phyloP scores from a whole-genome alignment of 2,888 invertebrate species.

The Emmelina monodactyla region DNA sequence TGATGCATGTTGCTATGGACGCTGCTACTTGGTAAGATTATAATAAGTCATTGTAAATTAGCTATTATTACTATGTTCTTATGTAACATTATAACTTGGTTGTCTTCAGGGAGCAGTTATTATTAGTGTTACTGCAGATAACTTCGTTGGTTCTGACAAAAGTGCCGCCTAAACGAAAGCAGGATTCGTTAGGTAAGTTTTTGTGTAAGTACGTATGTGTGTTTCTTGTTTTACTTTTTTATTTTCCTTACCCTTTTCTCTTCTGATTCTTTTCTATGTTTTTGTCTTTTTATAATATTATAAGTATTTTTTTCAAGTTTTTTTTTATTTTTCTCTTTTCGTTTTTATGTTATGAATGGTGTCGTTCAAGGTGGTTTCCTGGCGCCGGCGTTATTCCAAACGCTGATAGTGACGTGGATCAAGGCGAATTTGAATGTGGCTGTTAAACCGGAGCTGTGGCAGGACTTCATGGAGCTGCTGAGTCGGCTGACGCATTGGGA shows the following conservation, averaged over 20 bases:
- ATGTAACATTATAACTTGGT: too few relatives aligned
- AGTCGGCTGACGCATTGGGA: constrained; percentile 92
- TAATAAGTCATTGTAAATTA: too few relatives aligned
- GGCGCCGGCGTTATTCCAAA: constrained; percentile 89
- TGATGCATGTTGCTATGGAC: constrained; percentile 95
- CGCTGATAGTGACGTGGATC: constrained; percentile 97
- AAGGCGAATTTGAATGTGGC: constrained; percentile 95
- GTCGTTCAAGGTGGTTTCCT: constrained; percentile 82
- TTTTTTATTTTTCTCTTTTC: too few relatives aligned
- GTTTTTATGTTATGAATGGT: too few relatives aligned
- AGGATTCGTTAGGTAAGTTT: constrained; percentile 70
- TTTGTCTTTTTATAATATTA: too few relatives aligned
- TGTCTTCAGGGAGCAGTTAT: constrained; percentile 81
- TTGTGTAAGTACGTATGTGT: background rate
- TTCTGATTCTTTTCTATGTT: too few relatives aligned
- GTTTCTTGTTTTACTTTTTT: too few relatives aligned
- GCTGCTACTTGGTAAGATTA: constrained; percentile 84
- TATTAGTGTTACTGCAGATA: constrained; percentile 87
- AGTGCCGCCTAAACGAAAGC: constrained; percentile 78
- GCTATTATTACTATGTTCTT: too few relatives aligned
- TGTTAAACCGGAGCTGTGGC: constrained; percentile 90
- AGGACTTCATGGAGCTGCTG: constrained; percentile 87
- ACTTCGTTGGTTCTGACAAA: constrained; percentile 88
- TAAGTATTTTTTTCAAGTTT: too few relatives aligned
- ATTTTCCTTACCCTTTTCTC: too few relatives aligned